phyloP scores from a whole-genome alignment of 2,888 invertebrate species.

The Thelaira solivaga region DNA sequence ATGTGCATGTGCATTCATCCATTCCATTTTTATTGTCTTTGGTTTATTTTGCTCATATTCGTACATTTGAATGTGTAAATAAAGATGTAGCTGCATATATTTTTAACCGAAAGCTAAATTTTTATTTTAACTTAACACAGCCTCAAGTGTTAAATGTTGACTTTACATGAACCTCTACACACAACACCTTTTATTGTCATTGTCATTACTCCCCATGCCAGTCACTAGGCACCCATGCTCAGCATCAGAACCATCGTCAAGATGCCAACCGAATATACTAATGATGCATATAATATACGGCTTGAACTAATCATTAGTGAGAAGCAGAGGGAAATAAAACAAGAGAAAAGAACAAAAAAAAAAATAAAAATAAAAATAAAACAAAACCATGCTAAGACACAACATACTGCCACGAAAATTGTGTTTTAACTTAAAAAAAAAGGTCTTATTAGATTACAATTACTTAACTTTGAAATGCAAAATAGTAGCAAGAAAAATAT shows the following conservation, averaged over 20 bases:
- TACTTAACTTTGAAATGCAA: too few species aligned
- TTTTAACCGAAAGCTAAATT: conserved; percentile 37
- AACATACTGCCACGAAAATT: too few species aligned
- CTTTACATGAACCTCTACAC: conserved; percentile 52
- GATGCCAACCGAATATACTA: conserved; percentile 39
- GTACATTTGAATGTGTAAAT: neutral
- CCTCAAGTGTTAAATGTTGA: conserved; percentile 57
- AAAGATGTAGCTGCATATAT: conserved; percentile 23
- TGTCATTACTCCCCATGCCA: neutral
- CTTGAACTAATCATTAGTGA: conserved; percentile 52
- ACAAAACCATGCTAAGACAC: neutral
- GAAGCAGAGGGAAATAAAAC: conserved; percentile 13
- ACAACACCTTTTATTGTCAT: conserved; percentile 45
- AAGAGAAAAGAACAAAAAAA: neutral
- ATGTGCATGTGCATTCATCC: conserved; percentile 14
- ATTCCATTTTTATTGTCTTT: neutral
- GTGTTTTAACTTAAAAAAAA: too few species aligned
- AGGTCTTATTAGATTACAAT: too few species aligned
- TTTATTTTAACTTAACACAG: conserved; percentile 34
- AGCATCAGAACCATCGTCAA: neutral
- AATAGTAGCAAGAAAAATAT: too few species aligned
- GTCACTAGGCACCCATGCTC: neutral
- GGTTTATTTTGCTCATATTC: neutral
- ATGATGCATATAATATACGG: conserved; percentile 48
- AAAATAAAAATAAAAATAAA: neutral